These are phyloP conservation scores for Brachionus sp. DNA, from an alignment of 1,140 invertebrate genomes.

Conservation along the genomic window DNA sequence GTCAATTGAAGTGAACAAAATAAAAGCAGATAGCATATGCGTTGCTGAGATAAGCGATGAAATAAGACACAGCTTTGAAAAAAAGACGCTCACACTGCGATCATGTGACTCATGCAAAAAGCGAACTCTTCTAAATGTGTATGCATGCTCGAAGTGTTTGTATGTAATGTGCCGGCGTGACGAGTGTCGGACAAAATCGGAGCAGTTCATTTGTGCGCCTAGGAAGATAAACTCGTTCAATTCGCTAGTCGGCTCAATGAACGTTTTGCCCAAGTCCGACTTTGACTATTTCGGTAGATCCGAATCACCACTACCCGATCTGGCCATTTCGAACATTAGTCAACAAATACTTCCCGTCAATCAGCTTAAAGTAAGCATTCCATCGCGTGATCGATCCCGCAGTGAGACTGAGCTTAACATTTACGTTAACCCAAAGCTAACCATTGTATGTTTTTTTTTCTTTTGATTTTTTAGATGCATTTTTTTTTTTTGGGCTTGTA, in stretches of 20 bases:
- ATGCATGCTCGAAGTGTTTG: constrained; percentile 27
- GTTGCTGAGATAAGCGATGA: constrained; percentile 33
- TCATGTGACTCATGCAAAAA: constrained; percentile 45
- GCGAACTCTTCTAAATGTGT: constrained; percentile 3
- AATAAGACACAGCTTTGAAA: constrained; percentile 41
- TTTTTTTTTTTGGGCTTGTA: neutral
- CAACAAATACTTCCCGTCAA: constrained; percentile 44
- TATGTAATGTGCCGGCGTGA: constrained; percentile 29
- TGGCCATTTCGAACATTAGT: neutral
- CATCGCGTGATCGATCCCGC: constrained; percentile 41
- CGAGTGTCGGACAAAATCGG: constrained; percentile 17
- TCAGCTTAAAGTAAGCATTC: constrained; percentile 43
- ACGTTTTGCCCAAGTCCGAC: constrained; percentile 12
- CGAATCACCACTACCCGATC: neutral
- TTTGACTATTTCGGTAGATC: neutral
- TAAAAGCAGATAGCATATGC: neutral
- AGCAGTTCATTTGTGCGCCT: neutral
- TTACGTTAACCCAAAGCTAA: constrained; percentile 35
- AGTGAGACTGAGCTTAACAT: constrained; percentile 44
- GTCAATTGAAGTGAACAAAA: constrained; percentile 4
- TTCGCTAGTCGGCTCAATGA: constrained; percentile 18
- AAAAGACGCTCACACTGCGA: constrained; percentile 20
- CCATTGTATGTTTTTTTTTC: constrained; percentile 30
- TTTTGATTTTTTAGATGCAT: neutral
- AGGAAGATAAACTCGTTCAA: constrained; percentile 24